Evolutionary conservation across 2,113 vertebrate species (phyloP), one percentile per base, ranked within the genome.

Genomic region (Apus apus): DNA sequence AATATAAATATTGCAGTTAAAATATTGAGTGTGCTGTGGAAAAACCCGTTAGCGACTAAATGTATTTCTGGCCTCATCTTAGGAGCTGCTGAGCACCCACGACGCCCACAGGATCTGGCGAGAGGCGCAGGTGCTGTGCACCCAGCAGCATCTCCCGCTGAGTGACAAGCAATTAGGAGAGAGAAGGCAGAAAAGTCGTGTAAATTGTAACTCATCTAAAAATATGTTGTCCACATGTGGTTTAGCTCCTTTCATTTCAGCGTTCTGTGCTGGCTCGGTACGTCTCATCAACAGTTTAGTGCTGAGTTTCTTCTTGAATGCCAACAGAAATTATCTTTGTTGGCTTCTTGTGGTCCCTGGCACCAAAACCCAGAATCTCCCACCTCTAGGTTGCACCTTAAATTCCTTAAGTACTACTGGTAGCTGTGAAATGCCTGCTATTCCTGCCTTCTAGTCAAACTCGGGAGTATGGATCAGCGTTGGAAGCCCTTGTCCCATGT

Each of bases 81-180:
- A 87, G 71, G 84, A 90, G 80, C 90, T 73, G 91, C 85, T 84
- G 76, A 93, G 81, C 87, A 83, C 36, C 75, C 71, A 2, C 17
- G 21, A 34, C 53, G 13, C 83, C 62, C 71, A 54, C 79, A 32
- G 76, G 61, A 48, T 20, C 14, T 20, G 50, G 66, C 22, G 61
- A 46, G 70, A 87, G 93, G 78, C 8, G 21, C 92, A 81, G 87
- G 89, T 88, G 87, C 85, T n/a, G 73, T 1, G 61, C 75, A 25
- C 82, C 83, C 66, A 17, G 60, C 68, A 53, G 86, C 68, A n/a
- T 75, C 92, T 25, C 86, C 73, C 2, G 1, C 38, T 67, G 93
- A 51, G 36, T 50, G 80, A 82, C 32, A 57, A 43, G 71, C 46
- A 51, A 48, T 75, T 75, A 57, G 72, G 65, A 51, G 65, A 36